Evolutionary conservation across 2,797 vertebrate genomes (phyloP).

Genomic region (Eospalax fontanierii): DNA sequence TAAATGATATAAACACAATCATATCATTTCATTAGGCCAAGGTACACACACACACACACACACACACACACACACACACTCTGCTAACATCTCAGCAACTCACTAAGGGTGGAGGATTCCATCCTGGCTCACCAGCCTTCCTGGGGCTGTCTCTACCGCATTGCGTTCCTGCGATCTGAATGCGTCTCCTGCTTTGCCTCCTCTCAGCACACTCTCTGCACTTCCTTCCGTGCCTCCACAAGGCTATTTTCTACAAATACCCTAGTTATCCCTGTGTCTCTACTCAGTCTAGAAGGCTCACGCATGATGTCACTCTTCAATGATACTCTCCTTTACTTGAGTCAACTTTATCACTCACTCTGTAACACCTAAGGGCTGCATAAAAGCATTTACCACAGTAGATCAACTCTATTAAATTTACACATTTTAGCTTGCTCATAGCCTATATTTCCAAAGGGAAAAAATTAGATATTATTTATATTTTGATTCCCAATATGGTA

Average conservation of each 20-base stretch:
- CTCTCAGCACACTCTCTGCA: too few species aligned
- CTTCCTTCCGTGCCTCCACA: too few species aligned
- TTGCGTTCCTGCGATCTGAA: too few species aligned
- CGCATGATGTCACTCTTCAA: not conserved
- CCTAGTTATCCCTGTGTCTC: not conserved
- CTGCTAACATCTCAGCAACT: too few species aligned
- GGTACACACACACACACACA: not conserved
- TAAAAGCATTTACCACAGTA: not conserved
- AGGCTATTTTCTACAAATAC: not conserved
- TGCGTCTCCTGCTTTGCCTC: too few species aligned
- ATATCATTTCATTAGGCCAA: not conserved
- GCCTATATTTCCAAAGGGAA: not conserved
- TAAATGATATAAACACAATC: not conserved
- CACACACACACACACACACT: not conserved
- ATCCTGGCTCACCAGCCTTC: too few species aligned
- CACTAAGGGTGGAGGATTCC: too few species aligned
- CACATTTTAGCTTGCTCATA: not conserved
- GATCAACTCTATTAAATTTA: not conserved
- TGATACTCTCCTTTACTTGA: too few species aligned
- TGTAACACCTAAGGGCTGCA: not conserved
- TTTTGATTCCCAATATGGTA: not conserved
- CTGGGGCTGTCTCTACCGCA: too few species aligned
- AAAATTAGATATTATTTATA: not conserved
- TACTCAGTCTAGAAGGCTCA: not conserved
- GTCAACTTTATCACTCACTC: not conserved